These are phyloP conservation scores for Atta colombica DNA, from an alignment of 1,140 invertebrate genomes.

Conservation along the genomic window DNA sequence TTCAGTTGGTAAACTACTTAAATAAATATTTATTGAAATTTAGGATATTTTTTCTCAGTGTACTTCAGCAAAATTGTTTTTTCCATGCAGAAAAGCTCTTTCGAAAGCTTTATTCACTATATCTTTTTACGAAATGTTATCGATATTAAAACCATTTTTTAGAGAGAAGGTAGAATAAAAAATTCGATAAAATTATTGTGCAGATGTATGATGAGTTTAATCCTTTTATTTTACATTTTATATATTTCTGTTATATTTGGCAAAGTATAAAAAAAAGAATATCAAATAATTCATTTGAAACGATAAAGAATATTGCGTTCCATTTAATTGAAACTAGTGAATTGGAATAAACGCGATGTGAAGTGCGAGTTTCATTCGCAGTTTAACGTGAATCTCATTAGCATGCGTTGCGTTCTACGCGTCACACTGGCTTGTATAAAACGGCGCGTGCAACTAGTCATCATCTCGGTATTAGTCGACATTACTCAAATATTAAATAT, in stretches of 20 bases:
- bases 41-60: too few relatives aligned
- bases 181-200: neutral
- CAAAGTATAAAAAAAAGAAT: neutral
- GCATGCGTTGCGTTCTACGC: neutral
- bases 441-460: neutral
- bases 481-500: slow-evolving; percentile 60
- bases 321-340: neutral
- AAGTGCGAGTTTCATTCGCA: neutral
- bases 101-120: neutral
- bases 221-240: neutral
- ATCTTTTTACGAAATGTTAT: neutral
- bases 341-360: neutral
- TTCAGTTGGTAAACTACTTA: too few relatives aligned
- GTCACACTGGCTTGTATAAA: neutral
- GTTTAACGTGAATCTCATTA: slow-evolving; percentile 53
- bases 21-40: too few relatives aligned
- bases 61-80: too few relatives aligned
- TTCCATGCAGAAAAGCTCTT: neutral
- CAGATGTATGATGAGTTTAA: neutral
- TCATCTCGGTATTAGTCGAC: slow-evolving; percentile 38
- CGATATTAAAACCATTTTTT: neutral
- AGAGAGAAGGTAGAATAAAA: neutral
- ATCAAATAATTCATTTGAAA: neutral
- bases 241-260: neutral
- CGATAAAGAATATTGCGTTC: neutral